Evolutionary conservation across 2,113 vertebrate genomes (phyloP).

Genomic region (Petromus typicus): DNA sequence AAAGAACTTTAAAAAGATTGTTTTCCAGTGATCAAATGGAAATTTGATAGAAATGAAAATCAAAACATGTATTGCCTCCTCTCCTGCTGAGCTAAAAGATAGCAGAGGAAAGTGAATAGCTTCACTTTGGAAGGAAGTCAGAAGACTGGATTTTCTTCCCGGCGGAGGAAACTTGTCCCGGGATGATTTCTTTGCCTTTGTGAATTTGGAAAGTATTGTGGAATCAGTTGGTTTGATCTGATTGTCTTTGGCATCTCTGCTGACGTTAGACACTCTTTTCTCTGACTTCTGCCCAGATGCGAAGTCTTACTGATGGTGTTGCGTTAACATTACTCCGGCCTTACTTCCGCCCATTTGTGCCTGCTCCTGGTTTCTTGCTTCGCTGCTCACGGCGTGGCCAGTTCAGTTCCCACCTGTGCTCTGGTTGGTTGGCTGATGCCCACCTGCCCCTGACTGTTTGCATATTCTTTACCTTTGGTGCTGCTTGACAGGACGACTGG

Average conservation of each 20-base stretch:
- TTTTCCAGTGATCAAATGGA: neutral
- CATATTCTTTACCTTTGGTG: too few relatives aligned
- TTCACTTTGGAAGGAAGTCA: neutral
- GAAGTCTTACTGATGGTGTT: neutral
- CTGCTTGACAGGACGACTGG: neutral
- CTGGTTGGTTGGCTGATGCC: neutral
- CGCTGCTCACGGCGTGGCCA: fast-evolving
- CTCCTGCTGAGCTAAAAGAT: neutral
- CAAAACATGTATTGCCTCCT: neutral
- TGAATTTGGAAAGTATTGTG: neutral
- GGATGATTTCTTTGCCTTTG: neutral
- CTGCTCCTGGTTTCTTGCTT: fast-evolving
- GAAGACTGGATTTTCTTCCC: neutral
- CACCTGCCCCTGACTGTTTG: fast-evolving
- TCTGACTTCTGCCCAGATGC: neutral
- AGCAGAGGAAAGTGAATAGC: neutral
- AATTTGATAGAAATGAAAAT: neutral
- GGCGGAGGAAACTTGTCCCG: neutral
- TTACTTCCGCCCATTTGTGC: too few relatives aligned
- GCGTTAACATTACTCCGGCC: too few relatives aligned
- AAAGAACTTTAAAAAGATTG: neutral
- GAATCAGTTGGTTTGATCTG: neutral
- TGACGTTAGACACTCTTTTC: neutral
- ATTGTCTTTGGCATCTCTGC: neutral
- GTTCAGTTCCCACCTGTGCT: neutral